Conservation (phyloP, 2,888 invertebrate species). For the Eubasilissa splendida region DNA sequence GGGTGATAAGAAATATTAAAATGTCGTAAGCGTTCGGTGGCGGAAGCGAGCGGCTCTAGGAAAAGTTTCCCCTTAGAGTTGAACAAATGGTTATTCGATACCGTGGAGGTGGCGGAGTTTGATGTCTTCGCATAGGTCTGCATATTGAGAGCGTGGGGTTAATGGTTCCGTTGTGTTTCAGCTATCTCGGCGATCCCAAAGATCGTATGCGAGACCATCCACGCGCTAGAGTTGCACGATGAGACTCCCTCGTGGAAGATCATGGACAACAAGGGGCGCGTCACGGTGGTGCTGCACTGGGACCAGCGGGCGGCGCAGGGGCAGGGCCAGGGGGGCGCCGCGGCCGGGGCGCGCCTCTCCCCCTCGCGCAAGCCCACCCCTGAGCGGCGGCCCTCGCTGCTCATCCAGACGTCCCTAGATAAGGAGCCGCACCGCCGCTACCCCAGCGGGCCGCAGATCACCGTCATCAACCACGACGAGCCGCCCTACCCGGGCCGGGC, state of each 20-base stretch:
- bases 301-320: slow-evolving; percentile 85
- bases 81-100: too few species aligned
- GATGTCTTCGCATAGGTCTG: too few species aligned
- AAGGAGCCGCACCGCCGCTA: slow-evolving; percentile 70
- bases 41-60: neutral
- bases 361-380: slow-evolving; percentile 70
- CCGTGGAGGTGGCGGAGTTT: neutral
- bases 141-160: neutral
- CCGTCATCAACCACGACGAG: slow-evolving; percentile 95
- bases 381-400: slow-evolving; percentile 79
- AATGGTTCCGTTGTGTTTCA: slow-evolving; percentile 66
- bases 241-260: slow-evolving; percentile 98
- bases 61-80: too few species aligned
- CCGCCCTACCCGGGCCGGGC: slow-evolving; percentile 72
- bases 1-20: too few species aligned
- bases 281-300: slow-evolving; percentile 97
- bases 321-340: slow-evolving; percentile 65
- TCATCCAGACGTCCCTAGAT: slow-evolving; percentile 84
- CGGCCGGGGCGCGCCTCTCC: slow-evolving; percentile 71
- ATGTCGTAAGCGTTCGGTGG: too few species aligned
- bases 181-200: slow-evolving; percentile 96
- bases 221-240: slow-evolving; percentile 95
- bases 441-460: slow-evolving; percentile 85
- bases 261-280: slow-evolving; percentile 98
- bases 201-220: slow-evolving; percentile 97